A percentile compares a stretch with the other conserved stretches of the same genome.
These are phyloP conservation scores for Scartelaos histophorus DNA, from an alignment of 2,113 vertebrate species.

Conservation along the genomic window DNA sequence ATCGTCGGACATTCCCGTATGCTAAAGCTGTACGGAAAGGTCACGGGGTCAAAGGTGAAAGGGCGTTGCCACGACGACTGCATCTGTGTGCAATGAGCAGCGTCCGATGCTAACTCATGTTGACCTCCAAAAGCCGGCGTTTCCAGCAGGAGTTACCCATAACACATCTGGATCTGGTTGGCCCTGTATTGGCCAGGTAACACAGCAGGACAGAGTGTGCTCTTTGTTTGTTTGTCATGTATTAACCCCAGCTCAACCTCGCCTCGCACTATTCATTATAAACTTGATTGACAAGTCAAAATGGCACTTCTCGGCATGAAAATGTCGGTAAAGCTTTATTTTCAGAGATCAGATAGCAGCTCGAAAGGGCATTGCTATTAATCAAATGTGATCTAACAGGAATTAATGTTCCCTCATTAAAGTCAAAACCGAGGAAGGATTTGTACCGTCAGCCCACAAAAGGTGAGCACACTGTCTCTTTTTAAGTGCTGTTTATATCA, in stretches of 20 bases:
- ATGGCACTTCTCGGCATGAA: constrained; percentile 19
- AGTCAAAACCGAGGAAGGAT: constrained; percentile 16
- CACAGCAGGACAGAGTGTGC: constrained; percentile 61
- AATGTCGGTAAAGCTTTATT: constrained; percentile 9
- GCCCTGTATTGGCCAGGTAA: constrained; percentile 59
- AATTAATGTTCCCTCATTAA: constrained; percentile 3
- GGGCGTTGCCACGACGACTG: constrained; percentile 56
- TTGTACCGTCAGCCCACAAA: constrained; percentile 1
- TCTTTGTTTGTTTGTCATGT: constrained; percentile 77
- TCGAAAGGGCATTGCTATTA: constrained; percentile 1
- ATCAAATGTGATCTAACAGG: constrained; percentile 1
- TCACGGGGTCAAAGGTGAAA: constrained; percentile 66
- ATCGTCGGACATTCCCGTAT: constrained; percentile 67
- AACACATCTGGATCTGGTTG: constrained; percentile 81
- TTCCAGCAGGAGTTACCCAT: constrained; percentile 67
- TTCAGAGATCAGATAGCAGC: constrained; percentile 6
- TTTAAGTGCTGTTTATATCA: background rate
- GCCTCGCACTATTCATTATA: constrained; percentile 58
- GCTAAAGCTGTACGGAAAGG: constrained; percentile 62
- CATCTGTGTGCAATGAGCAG: constrained; percentile 79
- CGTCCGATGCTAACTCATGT: constrained; percentile 38
- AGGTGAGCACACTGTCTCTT: background rate
- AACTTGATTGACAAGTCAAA: constrained; percentile 72
- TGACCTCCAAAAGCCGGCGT: constrained; percentile 65
- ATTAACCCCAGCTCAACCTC: constrained; percentile 69